Evolutionary conservation across 2,888 invertebrate species (phyloP), one percentile per base, ranked within the genome.

Genomic region (Cacoxenus indagator): DNA sequence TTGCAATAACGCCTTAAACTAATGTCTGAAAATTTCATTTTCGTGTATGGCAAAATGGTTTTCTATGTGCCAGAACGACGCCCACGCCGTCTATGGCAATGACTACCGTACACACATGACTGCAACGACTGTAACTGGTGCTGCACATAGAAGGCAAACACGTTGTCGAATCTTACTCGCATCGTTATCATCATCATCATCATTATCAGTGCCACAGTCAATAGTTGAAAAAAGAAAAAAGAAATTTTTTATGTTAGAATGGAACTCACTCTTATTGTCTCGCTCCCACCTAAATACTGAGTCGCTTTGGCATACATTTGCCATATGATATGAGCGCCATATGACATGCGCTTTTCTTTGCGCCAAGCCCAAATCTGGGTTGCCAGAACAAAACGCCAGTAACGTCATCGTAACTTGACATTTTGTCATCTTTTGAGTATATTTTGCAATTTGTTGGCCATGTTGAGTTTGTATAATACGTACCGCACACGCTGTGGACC

Each of bases 381-480:
- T 8, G 51, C 51, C 73, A 71, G 72, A 69, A 75, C 72, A 69
- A 65, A 69, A 74, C 72, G 71, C 74, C 76, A 70, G 70, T 70
- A 67, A 72, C 65, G 75, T 78, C 78, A 75, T 72, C 77, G n/a
- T n/a, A 76, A 72, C 68, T 77, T 78, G 81, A 80, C 76, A 76
- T 75, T 76, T 77, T 76, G 75, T 81, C 75, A 75, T 70, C 70
- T 65, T 65, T 37, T 22, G 37, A 17, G 31, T 37, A 61, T 19
- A 67, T 48, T 51, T 27, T 24, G 45, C 67, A 61, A 61, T 67
- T 67, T 62, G 51, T 62, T 37, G 57, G 61, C 64, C 57, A 31
- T 31, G 31, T 59, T 59, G 37, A 11, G 37, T 37, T n/a, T n/a
- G n/a, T n/a, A 37, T 37, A 37, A 4, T 14, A 62, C 75, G 69